A percentile compares a stretch with the other conserved stretches of the same genome.
Conservation (phyloP, 2,113 vertebrate species). For the Passer domesticus region DNA sequence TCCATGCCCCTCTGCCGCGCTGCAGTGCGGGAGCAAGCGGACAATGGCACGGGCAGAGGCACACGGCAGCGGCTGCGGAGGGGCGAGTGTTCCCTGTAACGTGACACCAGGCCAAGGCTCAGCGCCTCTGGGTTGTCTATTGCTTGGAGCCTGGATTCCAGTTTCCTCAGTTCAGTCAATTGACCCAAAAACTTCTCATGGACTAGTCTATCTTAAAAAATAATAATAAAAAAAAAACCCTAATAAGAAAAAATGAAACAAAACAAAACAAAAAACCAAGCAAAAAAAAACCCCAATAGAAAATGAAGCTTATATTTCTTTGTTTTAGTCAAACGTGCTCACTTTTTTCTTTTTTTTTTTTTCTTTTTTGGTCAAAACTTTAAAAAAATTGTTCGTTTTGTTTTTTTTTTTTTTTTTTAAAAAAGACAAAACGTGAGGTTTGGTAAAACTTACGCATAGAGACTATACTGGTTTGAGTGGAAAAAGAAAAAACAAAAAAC, state of each 20-base stretch:
- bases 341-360: neutral
- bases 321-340: conserved; percentile 58
- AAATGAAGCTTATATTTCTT: conserved; percentile 66
- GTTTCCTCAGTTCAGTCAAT: conserved; percentile 38
- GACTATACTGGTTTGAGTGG: conserved; percentile 59
- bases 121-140: conserved; percentile 3
- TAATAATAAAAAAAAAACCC: neutral
- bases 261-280: neutral
- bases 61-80: neutral
- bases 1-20: neutral
- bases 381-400: conserved; percentile 62
- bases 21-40: neutral
- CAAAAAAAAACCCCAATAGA: neutral
- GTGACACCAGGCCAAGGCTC: neutral
- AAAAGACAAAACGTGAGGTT: conserved; percentile 75
- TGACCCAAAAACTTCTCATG: conserved; percentile 67
- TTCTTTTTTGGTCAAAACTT: conserved; percentile 87
- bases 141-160: conserved; percentile 56
- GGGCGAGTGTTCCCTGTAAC: conserved; percentile 29
- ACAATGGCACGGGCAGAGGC: conserved; percentile 13
- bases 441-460: conserved; percentile 73
- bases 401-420: neutral
- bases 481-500: neutral
- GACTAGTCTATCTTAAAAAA: conserved; percentile 40
- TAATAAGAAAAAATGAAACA: neutral